phyloP scores from a whole-genome alignment of 2,113 vertebrate species.

The Xenus cinereus region DNA sequence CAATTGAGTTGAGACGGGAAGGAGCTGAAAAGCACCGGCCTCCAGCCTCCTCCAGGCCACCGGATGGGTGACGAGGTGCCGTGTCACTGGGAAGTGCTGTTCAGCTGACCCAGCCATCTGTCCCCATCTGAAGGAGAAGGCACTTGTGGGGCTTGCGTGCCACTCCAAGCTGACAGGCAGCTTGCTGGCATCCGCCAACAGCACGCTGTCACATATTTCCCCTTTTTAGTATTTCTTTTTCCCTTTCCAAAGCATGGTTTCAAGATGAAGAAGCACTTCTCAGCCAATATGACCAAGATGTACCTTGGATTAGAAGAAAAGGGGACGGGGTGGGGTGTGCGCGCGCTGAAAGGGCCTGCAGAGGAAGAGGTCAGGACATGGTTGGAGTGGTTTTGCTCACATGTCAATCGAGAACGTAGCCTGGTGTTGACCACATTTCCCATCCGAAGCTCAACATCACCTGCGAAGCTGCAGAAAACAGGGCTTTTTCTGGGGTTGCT shows the following conservation, averaged over 20 bases:
- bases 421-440: not conserved
- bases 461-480: not conserved
- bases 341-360: not conserved
- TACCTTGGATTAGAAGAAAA: not conserved
- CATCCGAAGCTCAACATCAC: not conserved
- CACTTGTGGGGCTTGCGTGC: not conserved
- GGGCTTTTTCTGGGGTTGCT: not conserved
- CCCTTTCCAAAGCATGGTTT: not conserved
- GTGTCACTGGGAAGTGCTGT: not conserved
- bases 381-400: not conserved
- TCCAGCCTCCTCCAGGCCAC: not conserved
- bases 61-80: not conserved
- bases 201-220: not conserved
- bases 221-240: not conserved
- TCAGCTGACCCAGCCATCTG: not conserved
- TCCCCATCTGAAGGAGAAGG: not conserved
- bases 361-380: not conserved
- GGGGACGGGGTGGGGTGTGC: no score
- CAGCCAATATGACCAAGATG: not conserved
- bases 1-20: not conserved
- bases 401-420: fast-evolving
- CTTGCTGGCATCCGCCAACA: not conserved
- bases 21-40: not conserved
- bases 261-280: not conserved
- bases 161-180: not conserved